Evolutionary conservation across 2,888 invertebrate genomes (phyloP), one percentile per base, ranked within the genome.

Genomic region (Stenodera caucasica): DNA sequence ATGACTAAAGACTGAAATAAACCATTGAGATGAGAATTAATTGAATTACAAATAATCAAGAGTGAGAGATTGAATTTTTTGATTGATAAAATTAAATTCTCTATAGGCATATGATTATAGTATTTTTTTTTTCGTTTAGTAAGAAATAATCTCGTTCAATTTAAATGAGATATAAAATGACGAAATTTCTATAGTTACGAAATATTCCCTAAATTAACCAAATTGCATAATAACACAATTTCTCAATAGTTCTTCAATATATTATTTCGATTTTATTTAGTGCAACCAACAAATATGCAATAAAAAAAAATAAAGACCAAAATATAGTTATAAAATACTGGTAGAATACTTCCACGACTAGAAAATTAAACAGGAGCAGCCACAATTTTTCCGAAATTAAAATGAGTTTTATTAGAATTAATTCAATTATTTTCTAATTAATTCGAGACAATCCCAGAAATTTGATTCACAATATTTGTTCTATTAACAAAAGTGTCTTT

Each of bases 141-240:
- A 68, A 72, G 70, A 70, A 68, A 71, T 63, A 56, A 68, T 69
- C 70, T 72, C 71, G 67, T 60, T 64, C 67, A 61, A 23, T 12
- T n/a, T 12, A 33, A 32, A n/a, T 33, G n/a, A 23, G 21, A 45
- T 9, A 23, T 5, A 23, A 23, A 21, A 23, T 21, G 12, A 23
- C 45, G 23, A 45, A 21, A 45, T 23, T 45, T 18, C 2, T 4
- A 18, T 33, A 6, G 11, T 45, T 45, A 6, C 23, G 45, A 45
- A 45, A 45, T 12, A 45, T 45, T 23, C 23, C 21, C 18, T 11
- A 21, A 40, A 40, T 40, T 40, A 14, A 11, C 8, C 2, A 18
- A 40, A 40, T 40, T 40, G 9, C 18, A 21, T 18, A 40, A 40
- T 5, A 26, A 4, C 40, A 40, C 40, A 3, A 40, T 21, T 40